Base-by-base conservation (phyloP, 2,888 invertebrate species). In the Aromia moschata region DNA sequence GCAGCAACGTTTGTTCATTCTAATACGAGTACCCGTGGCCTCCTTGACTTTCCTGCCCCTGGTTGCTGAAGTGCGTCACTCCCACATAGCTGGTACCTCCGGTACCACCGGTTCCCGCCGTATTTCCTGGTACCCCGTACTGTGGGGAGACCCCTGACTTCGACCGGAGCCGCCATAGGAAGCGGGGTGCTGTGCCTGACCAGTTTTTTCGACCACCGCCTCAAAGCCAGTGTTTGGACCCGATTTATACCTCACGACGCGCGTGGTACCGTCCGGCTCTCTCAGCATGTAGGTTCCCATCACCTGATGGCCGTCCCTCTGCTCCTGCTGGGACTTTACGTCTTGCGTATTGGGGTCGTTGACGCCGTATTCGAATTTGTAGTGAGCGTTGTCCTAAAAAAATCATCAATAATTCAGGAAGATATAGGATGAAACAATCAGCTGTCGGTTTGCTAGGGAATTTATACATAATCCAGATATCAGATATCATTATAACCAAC, bases 261-360 rank as follows among this genome's bases (percentile, higher is more conserved):
- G 73, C 9, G 71, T 72, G 57, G 79, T 79, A 58, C 80, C 80
- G 67, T 80, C 81, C 18, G 80, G 74, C 65, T 80, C 79, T 20
- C 77, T 71, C 9, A 80, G 56, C 41, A 73, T 71, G 68, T 80
- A 80, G 4, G 65, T 71, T 18, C 80, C 81, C 43, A 76, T 76
- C 25, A 78, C 79, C 10, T 74, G 65, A 53, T 80, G 73, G 4
- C 79, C 80, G 54, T 80, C 73, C 18, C 79, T 72, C 40, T 75
- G 73, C 65, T 81, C 81, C 47, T 75, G 71, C 56, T 80, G 80
- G 14, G 73, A 71, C 62, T 81, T 78, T 49, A 73, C 67, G 67
- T 81, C 80, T 16, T 77, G 75, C 30, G 80, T 80, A 46, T 81
- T 78, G 7, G 77, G 75, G 60, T 81, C 81, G 52, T 76, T 70